Conservation (phyloP, 2,888 invertebrate species). For the Athalia circularis region DNA sequence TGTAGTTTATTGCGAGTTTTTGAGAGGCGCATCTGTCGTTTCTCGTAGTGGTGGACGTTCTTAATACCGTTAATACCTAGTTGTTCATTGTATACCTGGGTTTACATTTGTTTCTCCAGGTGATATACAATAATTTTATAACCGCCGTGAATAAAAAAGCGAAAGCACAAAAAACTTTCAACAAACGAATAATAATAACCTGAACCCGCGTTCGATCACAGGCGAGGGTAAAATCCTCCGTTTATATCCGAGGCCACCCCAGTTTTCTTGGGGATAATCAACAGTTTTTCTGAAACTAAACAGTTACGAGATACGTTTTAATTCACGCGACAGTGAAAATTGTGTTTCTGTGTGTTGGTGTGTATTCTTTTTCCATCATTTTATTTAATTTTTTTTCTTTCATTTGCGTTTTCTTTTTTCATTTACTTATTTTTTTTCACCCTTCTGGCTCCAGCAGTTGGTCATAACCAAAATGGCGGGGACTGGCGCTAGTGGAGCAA, state of each 20-base stretch:
- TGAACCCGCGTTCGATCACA: no score
- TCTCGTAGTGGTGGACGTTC: neutral
- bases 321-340: no score
- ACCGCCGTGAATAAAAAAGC: no score
- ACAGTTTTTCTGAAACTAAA: no score
- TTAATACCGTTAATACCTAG: neutral
- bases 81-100: slow-evolving; percentile 15
- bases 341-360: neutral
- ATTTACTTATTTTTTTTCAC: neutral
- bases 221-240: no score
- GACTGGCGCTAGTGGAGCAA: slow-evolving; percentile 64
- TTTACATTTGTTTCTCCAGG: slow-evolving; percentile 1
- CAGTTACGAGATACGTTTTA: no score
- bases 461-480: slow-evolving; percentile 68
- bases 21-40: no score
- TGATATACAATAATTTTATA: neutral
- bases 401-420: neutral
- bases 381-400: neutral
- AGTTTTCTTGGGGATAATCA: no score
- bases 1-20: no score
- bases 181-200: no score
- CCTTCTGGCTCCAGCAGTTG: neutral
- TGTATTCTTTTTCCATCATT: neutral
- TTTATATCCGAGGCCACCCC: no score
- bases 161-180: no score